These are phyloP conservation scores for Tetragonisca angustula DNA, from an alignment of 2,888 invertebrate species.

Conservation along the genomic window DNA sequence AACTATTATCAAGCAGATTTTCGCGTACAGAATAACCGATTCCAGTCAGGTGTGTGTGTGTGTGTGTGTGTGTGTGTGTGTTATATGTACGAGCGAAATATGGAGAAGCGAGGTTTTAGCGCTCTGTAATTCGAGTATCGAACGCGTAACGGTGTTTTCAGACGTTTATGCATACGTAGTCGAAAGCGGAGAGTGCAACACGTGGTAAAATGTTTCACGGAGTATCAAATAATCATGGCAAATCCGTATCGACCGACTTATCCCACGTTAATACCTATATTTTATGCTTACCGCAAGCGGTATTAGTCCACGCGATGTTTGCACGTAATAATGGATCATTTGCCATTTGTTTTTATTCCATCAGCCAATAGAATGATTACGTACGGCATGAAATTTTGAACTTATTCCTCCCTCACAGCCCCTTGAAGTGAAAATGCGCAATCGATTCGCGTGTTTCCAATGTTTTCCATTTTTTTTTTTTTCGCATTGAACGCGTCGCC, in stretches of 20 bases:
- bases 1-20: slow-evolving; percentile 15
- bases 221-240: slow-evolving; percentile 74
- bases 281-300: slow-evolving; percentile 61
- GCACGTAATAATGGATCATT: slow-evolving; percentile 67
- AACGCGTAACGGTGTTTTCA: slow-evolving; percentile 55
- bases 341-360: slow-evolving; percentile 63
- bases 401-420: not conserved
- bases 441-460: slow-evolving; percentile 10
- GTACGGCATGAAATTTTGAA: slow-evolving; percentile 35
- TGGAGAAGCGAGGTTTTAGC: slow-evolving; percentile 32
- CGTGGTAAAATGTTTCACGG: slow-evolving; percentile 71
- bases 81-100: not conserved
- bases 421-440: not conserved
- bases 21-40: not conserved
- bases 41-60: not conserved
- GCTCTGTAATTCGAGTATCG: slow-evolving; percentile 57
- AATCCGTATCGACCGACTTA: slow-evolving; percentile 74
- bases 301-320: slow-evolving; percentile 68
- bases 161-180: slow-evolving; percentile 50
- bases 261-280: slow-evolving; percentile 68
- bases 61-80: too few relatives aligned
- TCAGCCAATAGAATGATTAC: slow-evolving; percentile 37
- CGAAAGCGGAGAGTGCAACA: slow-evolving; percentile 64
- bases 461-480: not conserved
- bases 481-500: not conserved